Conservation (phyloP, 2,888 invertebrate species). For the Liopterus haemorrhoidalis region DNA sequence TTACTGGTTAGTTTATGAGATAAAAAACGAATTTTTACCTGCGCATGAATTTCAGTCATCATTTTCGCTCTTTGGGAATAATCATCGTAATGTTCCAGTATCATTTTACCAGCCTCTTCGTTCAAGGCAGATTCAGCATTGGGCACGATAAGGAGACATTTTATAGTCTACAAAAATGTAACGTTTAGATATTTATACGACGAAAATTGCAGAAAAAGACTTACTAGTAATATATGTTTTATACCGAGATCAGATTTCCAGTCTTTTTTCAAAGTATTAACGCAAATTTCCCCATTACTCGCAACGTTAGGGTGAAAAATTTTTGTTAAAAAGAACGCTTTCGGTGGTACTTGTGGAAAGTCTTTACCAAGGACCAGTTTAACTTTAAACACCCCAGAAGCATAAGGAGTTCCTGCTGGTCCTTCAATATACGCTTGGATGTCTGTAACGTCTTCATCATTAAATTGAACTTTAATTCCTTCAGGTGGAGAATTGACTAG, state of each 20-base stretch:
- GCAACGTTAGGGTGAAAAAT: slow-evolving; percentile 98
- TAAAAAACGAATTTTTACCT: slow-evolving; percentile 45
- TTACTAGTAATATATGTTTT: slow-evolving; percentile 83
- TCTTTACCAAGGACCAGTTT: slow-evolving; percentile 87
- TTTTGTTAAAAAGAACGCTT: slow-evolving; percentile 88
- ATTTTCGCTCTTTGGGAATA: slow-evolving; percentile 83
- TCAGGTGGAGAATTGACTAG: slow-evolving; percentile 79
- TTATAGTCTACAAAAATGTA: slow-evolving; percentile 62
- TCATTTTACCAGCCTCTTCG: slow-evolving; percentile 91
- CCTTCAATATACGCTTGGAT: slow-evolving; percentile 90
- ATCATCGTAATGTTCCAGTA: slow-evolving; percentile 88
- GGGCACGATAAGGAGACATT: slow-evolving; percentile 93
- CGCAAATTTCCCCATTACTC: slow-evolving; percentile 90
- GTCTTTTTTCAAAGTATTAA: slow-evolving; percentile 92
- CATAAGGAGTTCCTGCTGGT: slow-evolving; percentile 77
- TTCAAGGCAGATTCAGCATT: slow-evolving; percentile 96
- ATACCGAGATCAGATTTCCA: slow-evolving; percentile 95
- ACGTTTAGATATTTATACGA: slow-evolving; percentile 4
- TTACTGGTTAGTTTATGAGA: slow-evolving; percentile 5
- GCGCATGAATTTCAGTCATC: slow-evolving; percentile 88
- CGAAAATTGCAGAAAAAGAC: slow-evolving; percentile 31
- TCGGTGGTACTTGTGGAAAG: slow-evolving; percentile 87
- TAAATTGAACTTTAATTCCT: slow-evolving; percentile 82
- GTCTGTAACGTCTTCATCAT: slow-evolving; percentile 90
- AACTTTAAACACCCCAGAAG: slow-evolving; percentile 81